Conservation (phyloP, 2,888 invertebrate genomes). For the Tachina lurida region DNA sequence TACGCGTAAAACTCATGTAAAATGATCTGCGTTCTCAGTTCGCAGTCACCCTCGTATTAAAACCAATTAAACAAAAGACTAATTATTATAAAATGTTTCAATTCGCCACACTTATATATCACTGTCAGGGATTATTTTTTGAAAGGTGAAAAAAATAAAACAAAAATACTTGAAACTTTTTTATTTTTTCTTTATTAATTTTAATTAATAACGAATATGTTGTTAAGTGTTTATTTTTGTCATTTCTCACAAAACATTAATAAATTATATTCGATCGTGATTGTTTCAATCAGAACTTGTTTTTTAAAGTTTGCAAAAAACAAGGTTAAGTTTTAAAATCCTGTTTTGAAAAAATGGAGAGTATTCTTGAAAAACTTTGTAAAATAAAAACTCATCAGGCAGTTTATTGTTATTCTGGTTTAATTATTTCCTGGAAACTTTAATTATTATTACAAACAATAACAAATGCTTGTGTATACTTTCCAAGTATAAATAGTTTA, state of each 20-base stretch:
- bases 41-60: slow-evolving; percentile 3
- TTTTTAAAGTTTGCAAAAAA: slow-evolving; percentile 31
- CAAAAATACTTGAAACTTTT: slow-evolving; percentile 18
- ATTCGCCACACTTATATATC: slow-evolving; percentile 8
- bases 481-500: slow-evolving; percentile 6
- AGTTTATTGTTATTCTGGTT: slow-evolving; percentile 1
- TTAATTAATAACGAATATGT: slow-evolving; percentile 23
- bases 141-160: slow-evolving; percentile 39
- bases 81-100: slow-evolving; percentile 5
- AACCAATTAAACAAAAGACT: slow-evolving; percentile 5
- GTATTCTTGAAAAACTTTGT: background rate
- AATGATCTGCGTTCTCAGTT: background rate
- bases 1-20: too few relatives aligned
- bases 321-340: slow-evolving; percentile 12
- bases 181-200: slow-evolving; percentile 28
- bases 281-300: slow-evolving; percentile 12
- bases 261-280: slow-evolving; percentile 6
- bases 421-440: slow-evolving; percentile 21
- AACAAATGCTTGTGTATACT: background rate
- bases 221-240: background rate
- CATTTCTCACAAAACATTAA: slow-evolving; percentile 19
- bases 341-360: slow-evolving; percentile 12
- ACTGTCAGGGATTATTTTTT: slow-evolving; percentile 32
- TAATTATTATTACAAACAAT: slow-evolving; percentile 1
- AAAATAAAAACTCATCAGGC: background rate